Conservation (phyloP, 2,888 invertebrate genomes). For the Ametastegia equiseti region DNA sequence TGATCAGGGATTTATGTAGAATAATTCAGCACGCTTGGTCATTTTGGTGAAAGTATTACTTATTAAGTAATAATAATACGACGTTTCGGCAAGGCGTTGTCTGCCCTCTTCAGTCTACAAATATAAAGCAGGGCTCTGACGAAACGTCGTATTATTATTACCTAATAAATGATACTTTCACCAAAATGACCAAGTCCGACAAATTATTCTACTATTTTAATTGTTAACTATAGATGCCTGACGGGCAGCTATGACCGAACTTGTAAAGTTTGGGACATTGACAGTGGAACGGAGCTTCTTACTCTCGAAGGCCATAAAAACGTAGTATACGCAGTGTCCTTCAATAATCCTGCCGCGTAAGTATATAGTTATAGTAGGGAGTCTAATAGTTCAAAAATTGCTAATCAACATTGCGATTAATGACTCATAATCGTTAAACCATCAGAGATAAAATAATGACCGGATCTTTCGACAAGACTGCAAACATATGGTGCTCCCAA, state of each 20-base stretch:
- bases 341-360: constrained; percentile 87
- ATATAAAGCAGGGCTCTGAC: too few species aligned
- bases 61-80: too few species aligned
- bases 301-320: constrained; percentile 87
- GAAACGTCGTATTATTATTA: too few species aligned
- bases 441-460: constrained; percentile 85
- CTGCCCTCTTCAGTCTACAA: too few species aligned
- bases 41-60: too few species aligned
- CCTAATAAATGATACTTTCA: too few species aligned
- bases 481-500: constrained; percentile 85
- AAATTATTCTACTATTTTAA: background rate
- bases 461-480: constrained; percentile 89
- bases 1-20: too few species aligned
- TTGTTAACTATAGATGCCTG: constrained; percentile 79
- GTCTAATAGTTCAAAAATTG: too few species aligned
- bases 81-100: too few species aligned
- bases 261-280: constrained; percentile 88
- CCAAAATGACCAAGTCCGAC: too few species aligned
- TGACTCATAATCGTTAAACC: constrained; percentile 33
- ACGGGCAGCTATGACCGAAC: constrained; percentile 92
- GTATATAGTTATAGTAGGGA: constrained; percentile 57
- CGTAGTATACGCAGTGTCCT: constrained; percentile 88
- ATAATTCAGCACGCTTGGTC: too few species aligned
- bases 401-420: too few species aligned
- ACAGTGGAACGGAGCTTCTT: constrained; percentile 82